phyloP scores from a whole-genome alignment of 1,140 invertebrate genomes.

The Drosophila tani region DNA sequence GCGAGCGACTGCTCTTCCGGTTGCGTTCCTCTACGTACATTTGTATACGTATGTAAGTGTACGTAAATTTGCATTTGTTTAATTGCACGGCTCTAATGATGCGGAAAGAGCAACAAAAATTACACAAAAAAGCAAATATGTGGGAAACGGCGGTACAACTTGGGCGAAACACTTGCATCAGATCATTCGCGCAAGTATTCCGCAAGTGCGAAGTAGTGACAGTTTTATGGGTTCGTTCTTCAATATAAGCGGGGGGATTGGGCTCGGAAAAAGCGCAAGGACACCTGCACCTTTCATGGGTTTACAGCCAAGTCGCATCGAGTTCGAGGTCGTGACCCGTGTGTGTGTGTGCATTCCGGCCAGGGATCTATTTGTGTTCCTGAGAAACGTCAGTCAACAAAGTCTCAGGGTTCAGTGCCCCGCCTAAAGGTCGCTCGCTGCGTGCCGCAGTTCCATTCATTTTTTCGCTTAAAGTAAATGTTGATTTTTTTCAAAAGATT shows the following conservation, averaged over 20 bases:
- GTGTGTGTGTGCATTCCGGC: slow-evolving; percentile 5
- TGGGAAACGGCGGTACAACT: background rate
- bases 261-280: slow-evolving; percentile 28
- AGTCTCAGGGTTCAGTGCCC: slow-evolving; percentile 22
- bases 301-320: slow-evolving; percentile 1
- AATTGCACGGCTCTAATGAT: slow-evolving; percentile 69
- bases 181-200: slow-evolving; percentile 16
- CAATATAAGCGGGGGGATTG: slow-evolving; percentile 3
- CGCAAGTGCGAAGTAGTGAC: slow-evolving; percentile 52
- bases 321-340: slow-evolving; percentile 55
- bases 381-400: background rate
- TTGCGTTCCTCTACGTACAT: slow-evolving; percentile 5
- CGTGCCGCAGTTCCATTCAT: slow-evolving; percentile 13
- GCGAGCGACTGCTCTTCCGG: slow-evolving; percentile 47
- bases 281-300: background rate
- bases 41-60: slow-evolving; percentile 8
- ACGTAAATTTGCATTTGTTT: slow-evolving; percentile 57
- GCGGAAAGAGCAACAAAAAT: slow-evolving; percentile 49
- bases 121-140: background rate
- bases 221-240: slow-evolving; percentile 70
- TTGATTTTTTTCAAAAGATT: too few species aligned
- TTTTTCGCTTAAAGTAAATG: background rate
- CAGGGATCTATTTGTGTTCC: background rate
- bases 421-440: slow-evolving; percentile 6
- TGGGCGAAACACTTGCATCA: slow-evolving; percentile 16